Evolutionary conservation across 2,797 vertebrate genomes (phyloP), one percentile per base, ranked within the genome.

Genomic region (Ctenopoma kingsleyae): DNA sequence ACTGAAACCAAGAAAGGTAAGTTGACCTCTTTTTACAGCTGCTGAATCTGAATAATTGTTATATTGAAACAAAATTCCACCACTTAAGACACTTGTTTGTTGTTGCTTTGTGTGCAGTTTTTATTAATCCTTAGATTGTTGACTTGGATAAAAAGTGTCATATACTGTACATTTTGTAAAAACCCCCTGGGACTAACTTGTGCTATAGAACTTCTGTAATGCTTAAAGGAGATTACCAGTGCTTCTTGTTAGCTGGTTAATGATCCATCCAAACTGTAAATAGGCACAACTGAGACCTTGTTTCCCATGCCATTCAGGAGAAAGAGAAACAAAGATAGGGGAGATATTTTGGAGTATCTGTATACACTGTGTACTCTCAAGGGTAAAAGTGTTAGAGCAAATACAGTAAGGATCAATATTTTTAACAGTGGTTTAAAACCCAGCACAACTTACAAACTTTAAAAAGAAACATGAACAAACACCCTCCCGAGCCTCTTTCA

Each of bases 1-100:
- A 85, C 95, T 98, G 64, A 98, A 98, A 76, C 98, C 98, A n/a
- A 94, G 98, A 84, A 98, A 98, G 95, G 98, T 99, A 93, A 80
- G 94, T 48, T 17, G 16, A 43, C 36, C 40, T 67, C 3, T 52
- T 65, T 56, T 75, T 66, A 46, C 8, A 53, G 35, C 35, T 36
- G 7, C 22, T 55, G 6, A 19, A 8, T 71, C 70, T 60, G 15
- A 55, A 62, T 25, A 30, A 32, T 17, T n/a, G 0, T 41, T 20
- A 32, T 48, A 32, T 25, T 23, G 2, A 41, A 40, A 10, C 8
- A 53, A 30, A 44, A 23, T 19, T n/a, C 5, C 0, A 20, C 9
- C 4, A 25, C 5, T 51, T 52, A 5, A 36, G 6, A 6, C 23
- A 32, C 17, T 22, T 10, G 49, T 32, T 16, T 44, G 41, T 44